Base-by-base conservation (phyloP, 2,797 vertebrate genomes). In the Melanotaenia trifasciata region DNA sequence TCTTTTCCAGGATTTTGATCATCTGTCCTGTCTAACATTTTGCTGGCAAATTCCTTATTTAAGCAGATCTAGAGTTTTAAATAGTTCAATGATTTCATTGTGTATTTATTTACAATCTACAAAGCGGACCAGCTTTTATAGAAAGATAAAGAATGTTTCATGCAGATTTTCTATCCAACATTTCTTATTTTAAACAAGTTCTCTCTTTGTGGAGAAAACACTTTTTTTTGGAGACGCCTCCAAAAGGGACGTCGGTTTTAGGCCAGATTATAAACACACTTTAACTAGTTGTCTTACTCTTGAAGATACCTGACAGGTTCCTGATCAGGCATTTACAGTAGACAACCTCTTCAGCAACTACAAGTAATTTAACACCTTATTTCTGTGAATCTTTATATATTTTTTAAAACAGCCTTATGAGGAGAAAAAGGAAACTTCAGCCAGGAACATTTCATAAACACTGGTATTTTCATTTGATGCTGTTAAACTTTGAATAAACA, bases 341-440 rank as follows among this genome's bases (percentile, higher is more conserved):
- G 16, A 43, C 11, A 13, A 16, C 40, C 16, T 45, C 18, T 3
- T 50, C 3, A 22, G n/a, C 47, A n/a, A 62, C 20, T 16, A 13
- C 14, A 16, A 5, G 1, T 18, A 6, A 67, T 33, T 74, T 36
- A 1, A 69, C 2, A 0, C 32, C 5, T 26, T 4, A 14, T 45
- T 59, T 26, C 20, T 1, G 11, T 36, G 14, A 58, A n/a, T 53
- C 26, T 22, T 40, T 20, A 18, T 14, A 3, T 5, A 38, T 13
- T 56, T 28, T 14, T 40, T 11, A 18, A 9, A 22, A 50, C 0
- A 13, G 40, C 11, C 3, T 62, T 51, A 38, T 24, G 18, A 16
- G n/a, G 47, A 22, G 20, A 16, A 58, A 11, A 76, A 56, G 32
- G 7, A 30, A 71, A 67, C 10, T 70, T 47, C 57, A 20, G 24